Percentiles rank a stretch among this genome's conserved stretches.
These are phyloP conservation scores for Neuroscelio doddi DNA, from an alignment of 2,888 invertebrate species.

Conservation along the genomic window DNA sequence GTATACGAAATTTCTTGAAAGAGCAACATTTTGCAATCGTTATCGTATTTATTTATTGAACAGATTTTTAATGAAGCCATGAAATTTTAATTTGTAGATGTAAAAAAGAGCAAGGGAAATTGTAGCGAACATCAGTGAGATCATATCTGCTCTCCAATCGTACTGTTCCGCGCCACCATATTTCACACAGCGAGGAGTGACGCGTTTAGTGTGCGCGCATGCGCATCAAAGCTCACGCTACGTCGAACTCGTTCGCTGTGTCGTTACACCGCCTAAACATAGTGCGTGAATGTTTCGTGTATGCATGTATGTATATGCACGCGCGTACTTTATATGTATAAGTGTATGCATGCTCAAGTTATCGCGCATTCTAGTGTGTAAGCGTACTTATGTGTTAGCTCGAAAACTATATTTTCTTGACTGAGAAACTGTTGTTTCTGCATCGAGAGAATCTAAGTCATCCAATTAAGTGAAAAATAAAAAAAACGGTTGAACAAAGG, in stretches of 20 bases:
- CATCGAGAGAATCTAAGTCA: neutral
- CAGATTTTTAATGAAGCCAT: no score
- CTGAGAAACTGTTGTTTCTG: neutral
- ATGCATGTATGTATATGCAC: slow-evolving; percentile 37
- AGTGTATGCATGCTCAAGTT: slow-evolving; percentile 15
- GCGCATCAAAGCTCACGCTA: slow-evolving; percentile 54
- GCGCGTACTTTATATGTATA: slow-evolving; percentile 8
- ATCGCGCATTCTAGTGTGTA: slow-evolving; percentile 9
- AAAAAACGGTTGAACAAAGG: neutral
- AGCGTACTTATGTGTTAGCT: neutral
- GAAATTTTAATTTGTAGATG: no score
- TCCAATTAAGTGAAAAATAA: no score
- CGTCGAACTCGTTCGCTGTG: slow-evolving; percentile 60
- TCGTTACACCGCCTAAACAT: slow-evolving; percentile 63
- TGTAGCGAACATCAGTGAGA: slow-evolving; percentile 6
- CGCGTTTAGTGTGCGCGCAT: slow-evolving; percentile 38
- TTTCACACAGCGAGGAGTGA: slow-evolving; percentile 17
- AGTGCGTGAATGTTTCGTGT: slow-evolving; percentile 52
- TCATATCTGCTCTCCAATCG: slow-evolving; percentile 17
- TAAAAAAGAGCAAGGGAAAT: no score
- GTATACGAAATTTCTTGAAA: no score
- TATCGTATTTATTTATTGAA: neutral
- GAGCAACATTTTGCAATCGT: no score
- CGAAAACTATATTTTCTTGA: neutral
- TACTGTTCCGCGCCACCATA: slow-evolving; percentile 12